phyloP scores from a whole-genome alignment of 2,113 vertebrate species.

The Lonchura striata region DNA sequence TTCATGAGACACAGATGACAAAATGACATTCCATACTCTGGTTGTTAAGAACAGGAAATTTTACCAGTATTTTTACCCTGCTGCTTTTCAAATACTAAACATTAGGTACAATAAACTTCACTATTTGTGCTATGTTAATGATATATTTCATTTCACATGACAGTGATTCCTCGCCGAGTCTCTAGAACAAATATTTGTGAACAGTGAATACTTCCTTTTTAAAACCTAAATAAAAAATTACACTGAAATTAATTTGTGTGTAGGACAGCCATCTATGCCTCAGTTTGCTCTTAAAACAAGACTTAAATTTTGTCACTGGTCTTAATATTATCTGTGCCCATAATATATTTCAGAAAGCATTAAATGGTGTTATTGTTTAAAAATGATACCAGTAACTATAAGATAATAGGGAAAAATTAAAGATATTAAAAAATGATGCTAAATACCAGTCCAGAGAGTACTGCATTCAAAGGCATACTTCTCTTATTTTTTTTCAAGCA shows the following conservation, averaged over 20 bases:
- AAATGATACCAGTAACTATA: background rate
- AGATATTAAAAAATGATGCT: background rate
- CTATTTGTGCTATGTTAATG: background rate
- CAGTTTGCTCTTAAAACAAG: background rate
- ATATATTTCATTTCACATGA: background rate
- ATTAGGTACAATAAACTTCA: background rate
- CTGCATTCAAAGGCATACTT: background rate
- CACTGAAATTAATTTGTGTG: background rate
- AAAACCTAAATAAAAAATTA: background rate
- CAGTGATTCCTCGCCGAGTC: background rate
- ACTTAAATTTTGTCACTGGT: background rate
- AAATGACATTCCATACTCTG: background rate
- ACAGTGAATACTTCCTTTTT: background rate
- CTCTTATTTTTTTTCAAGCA: background rate
- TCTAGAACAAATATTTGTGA: background rate
- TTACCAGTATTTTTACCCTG: background rate
- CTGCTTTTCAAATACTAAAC: background rate
- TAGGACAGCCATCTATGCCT: background rate
- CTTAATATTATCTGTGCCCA: background rate
- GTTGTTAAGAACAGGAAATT: background rate
- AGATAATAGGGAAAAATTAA: background rate
- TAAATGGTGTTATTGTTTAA: background rate
- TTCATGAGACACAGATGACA: background rate
- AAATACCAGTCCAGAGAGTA: background rate
- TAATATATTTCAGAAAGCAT: background rate